A percentile compares a stretch with the other conserved stretches of the same genome.
Conservation (phyloP, 2,888 invertebrate species). For the Cactoblastis cactorum region DNA sequence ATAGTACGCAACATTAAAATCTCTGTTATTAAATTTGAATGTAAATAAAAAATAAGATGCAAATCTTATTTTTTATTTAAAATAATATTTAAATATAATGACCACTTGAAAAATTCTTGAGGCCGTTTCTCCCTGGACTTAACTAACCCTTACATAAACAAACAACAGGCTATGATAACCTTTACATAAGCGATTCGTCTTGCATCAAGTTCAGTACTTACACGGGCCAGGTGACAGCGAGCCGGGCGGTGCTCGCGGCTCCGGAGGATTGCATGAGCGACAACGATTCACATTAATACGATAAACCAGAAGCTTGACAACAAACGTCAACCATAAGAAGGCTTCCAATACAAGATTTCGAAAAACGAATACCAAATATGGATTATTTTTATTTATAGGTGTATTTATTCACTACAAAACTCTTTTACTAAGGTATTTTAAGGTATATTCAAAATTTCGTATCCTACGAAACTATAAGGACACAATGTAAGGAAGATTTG, state of each 20-base stretch:
- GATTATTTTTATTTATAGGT: not conserved
- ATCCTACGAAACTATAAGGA: not conserved
- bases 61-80: no score
- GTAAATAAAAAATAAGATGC: no score
- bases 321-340: constrained; percentile 47
- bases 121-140: no score
- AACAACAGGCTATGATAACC: constrained; percentile 66
- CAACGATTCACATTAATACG: constrained; percentile 78
- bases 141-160: constrained; percentile 56
- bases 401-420: not conserved
- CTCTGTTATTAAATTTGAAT: no score
- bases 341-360: constrained; percentile 42
- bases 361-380: not conserved
- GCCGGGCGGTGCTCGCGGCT: constrained; percentile 60
- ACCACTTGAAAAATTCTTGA: no score
- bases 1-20: no score
- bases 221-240: constrained; percentile 61
- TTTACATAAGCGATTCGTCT: constrained; percentile 59
- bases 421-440: no score
- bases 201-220: constrained; percentile 72
- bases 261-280: constrained; percentile 75
- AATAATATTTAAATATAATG: no score
- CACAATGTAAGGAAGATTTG: constrained; percentile 9
- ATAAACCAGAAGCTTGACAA: constrained; percentile 64
- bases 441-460: no score